phyloP scores from a whole-genome alignment of 2,888 invertebrate genomes.

The Quadriops clusia region DNA sequence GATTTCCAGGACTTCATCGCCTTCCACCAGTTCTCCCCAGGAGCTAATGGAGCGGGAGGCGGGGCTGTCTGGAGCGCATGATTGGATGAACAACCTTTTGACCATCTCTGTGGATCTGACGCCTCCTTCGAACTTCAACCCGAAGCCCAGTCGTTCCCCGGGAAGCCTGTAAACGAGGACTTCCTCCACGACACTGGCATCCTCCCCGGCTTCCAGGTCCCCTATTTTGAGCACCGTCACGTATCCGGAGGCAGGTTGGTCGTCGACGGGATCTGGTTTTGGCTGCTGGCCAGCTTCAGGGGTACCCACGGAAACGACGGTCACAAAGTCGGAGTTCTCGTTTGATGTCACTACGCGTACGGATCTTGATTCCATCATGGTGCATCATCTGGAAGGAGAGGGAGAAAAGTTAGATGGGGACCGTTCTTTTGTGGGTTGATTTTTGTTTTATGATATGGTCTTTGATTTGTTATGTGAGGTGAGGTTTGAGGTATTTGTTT shows the following conservation, averaged over 20 bases:
- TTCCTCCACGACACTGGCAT: conserved; percentile 36
- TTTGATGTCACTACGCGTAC: too few relatives aligned
- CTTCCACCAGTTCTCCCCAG: conserved; percentile 75
- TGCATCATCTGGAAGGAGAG: conserved; percentile 9
- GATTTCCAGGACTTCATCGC: conserved; percentile 82
- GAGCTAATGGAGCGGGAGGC: conserved; percentile 71
- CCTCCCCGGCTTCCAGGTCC: conserved; percentile 25
- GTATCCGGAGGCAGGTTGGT: conserved; percentile 32
- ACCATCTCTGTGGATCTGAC: conserved; percentile 71
- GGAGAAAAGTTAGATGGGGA: too few relatives aligned
- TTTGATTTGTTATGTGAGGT: too few relatives aligned
- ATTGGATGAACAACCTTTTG: conserved; percentile 73
- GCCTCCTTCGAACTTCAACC: conserved; percentile 85
- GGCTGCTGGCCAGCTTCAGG: conserved; percentile 29
- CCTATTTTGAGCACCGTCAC: conserved; percentile 52
- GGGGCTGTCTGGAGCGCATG: conserved; percentile 78
- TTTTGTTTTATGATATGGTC: too few relatives aligned
- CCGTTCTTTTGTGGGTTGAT: too few relatives aligned
- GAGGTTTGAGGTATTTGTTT: too few relatives aligned
- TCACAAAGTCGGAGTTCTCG: conserved; percentile 41
- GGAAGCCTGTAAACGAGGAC: conserved; percentile 75
- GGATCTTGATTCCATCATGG: conserved; percentile 1
- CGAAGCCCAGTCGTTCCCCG: conserved; percentile 83
- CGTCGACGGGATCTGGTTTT: conserved; percentile 16
- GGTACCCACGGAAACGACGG: conserved; percentile 49